A percentile compares a stretch with the other conserved stretches of the same genome.
Evolutionary conservation across 2,797 vertebrate species (phyloP).

Genomic region (Nasua narica): DNA sequence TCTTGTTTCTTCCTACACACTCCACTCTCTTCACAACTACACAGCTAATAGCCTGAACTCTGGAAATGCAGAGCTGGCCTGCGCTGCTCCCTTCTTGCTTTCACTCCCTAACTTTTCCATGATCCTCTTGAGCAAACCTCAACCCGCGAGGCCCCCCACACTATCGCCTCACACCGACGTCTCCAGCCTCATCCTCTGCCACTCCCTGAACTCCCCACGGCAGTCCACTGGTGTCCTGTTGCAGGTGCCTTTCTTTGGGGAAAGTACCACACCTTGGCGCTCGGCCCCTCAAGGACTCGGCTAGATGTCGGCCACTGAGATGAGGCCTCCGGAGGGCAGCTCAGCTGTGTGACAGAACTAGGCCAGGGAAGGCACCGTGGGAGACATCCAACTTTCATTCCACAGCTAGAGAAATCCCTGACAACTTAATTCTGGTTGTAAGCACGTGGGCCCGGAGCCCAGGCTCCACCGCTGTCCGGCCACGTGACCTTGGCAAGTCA

Average conservation of each 20-base stretch:
- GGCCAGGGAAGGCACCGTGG: not conserved
- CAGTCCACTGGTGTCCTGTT: not conserved
- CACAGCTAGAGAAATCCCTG: slow-evolving; percentile 3
- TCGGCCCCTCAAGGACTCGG: slow-evolving; percentile 6
- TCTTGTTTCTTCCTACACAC: not conserved
- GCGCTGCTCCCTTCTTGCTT: not conserved
- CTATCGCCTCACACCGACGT: not conserved
- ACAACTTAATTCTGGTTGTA: slow-evolving; percentile 7
- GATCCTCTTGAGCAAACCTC: not conserved
- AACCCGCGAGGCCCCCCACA: not conserved
- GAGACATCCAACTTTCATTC: not conserved
- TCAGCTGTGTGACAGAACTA: not conserved
- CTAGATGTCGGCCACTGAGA: slow-evolving; percentile 14
- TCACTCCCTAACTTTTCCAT: not conserved
- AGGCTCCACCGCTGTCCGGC: not conserved
- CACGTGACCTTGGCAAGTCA: not conserved
- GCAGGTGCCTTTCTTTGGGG: not conserved
- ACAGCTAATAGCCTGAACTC: not conserved
- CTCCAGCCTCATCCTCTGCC: not conserved
- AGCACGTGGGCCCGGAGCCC: not conserved
- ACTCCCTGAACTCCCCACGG: not conserved
- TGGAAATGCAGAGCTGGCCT: not conserved
- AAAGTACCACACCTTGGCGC: not conserved
- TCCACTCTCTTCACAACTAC: not conserved
- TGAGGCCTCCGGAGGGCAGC: not conserved